These are phyloP conservation scores for Drosophila ezoana DNA, from an alignment of 2,888 invertebrate genomes.

Conservation along the genomic window DNA sequence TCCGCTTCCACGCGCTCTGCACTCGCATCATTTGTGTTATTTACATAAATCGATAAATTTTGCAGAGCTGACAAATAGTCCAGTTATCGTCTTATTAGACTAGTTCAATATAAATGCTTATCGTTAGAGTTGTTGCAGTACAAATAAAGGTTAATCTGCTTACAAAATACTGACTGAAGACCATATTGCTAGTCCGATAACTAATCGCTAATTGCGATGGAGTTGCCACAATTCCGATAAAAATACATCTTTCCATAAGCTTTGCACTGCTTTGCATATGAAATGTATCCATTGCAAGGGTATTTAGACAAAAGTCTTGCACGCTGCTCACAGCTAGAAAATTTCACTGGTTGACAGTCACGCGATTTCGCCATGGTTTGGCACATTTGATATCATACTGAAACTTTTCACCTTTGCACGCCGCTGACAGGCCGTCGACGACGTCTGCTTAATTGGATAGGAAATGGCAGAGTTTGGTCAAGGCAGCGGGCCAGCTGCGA, in stretches of 20 bases:
- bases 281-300: neutral
- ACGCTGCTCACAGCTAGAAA: conserved; percentile 4
- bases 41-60: neutral
- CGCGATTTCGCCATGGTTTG: conserved; percentile 63
- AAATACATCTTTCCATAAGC: neutral
- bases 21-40: neutral
- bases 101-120: too few relatives aligned
- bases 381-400: conserved; percentile 70
- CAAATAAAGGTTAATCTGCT: neutral
- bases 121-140: too few relatives aligned
- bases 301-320: conserved; percentile 31
- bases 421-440: conserved; percentile 52
- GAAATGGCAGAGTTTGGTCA: conserved; percentile 35
- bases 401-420: conserved; percentile 73
- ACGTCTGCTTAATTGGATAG: conserved; percentile 71
- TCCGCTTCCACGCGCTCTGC: too few relatives aligned
- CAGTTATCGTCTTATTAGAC: too few relatives aligned
- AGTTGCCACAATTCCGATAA: neutral
- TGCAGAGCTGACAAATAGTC: neutral
- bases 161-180: neutral
- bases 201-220: neutral
- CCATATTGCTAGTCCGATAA: neutral
- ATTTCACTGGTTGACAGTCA: conserved; percentile 64
- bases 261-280: neutral
- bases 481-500: conserved; percentile 48